Evolutionary conservation across 2,113 vertebrate genomes (phyloP).

Genomic region (Phoenicopterus ruber): DNA sequence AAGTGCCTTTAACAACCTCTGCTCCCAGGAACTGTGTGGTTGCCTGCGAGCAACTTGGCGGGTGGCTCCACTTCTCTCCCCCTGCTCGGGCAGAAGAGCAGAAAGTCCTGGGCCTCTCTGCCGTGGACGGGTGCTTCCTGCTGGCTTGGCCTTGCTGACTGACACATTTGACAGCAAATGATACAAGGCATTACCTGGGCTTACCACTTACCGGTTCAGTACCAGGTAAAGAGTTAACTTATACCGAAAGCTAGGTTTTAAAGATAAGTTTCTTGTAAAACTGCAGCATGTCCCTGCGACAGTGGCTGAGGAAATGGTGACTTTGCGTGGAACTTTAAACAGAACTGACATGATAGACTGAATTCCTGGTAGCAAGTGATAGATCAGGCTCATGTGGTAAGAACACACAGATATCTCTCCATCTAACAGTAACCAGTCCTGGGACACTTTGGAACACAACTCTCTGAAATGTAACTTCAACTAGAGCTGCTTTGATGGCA

Average conservation of each 20-base stretch:
- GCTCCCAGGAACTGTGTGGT: neutral
- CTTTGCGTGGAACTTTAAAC: neutral
- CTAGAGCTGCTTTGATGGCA: neutral
- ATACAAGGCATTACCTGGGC: too few relatives aligned
- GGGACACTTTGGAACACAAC: neutral
- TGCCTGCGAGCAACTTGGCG: neutral
- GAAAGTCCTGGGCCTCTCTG: neutral
- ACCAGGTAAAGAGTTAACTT: neutral
- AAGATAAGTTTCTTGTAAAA: neutral
- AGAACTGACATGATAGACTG: neutral
- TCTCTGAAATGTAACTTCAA: neutral
- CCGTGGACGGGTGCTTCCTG: fast-evolving
- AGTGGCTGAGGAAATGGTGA: neutral
- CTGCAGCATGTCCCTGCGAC: neutral
- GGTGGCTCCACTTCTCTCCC: neutral
- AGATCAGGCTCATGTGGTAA: neutral
- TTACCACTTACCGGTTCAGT: neutral
- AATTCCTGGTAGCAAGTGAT: neutral
- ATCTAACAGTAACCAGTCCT: neutral
- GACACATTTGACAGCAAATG: fast-evolving
- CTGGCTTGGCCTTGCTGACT: neutral
- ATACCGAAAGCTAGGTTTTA: neutral
- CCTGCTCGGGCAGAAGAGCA: neutral
- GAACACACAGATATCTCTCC: neutral
- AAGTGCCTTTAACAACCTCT: neutral